phyloP scores from a whole-genome alignment of 2,113 vertebrate genomes.

The Mirounga angustirostris region DNA sequence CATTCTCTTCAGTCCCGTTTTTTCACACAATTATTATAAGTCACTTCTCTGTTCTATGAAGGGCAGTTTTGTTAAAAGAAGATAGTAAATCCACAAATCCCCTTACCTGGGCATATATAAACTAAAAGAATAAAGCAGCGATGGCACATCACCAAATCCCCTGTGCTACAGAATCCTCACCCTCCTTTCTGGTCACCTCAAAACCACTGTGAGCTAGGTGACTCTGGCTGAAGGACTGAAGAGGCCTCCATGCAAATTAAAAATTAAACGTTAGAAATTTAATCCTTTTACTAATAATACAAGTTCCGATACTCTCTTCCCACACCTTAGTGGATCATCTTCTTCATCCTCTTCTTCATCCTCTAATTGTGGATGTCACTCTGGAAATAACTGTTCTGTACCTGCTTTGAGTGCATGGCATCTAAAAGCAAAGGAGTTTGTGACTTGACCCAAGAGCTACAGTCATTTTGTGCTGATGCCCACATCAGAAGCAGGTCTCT shows the following conservation, averaged over 20 bases:
- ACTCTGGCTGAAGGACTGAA: neutral
- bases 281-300: neutral
- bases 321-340: neutral
- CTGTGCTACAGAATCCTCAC: neutral
- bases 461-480: neutral
- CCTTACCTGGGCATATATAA: neutral
- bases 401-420: neutral
- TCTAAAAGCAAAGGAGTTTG: neutral
- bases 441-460: neutral
- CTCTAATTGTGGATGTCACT: neutral
- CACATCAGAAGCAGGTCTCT: neutral
- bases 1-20: neutral
- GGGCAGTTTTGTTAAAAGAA: neutral
- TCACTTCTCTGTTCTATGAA: neutral
- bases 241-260: neutral
- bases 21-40: neutral
- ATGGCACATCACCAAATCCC: neutral
- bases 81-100: neutral
- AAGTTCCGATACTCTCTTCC: neutral
- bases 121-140: neutral
- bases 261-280: neutral
- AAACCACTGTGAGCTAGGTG: neutral
- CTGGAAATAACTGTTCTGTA: neutral
- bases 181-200: neutral
- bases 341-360: neutral